phyloP scores from a whole-genome alignment of 2,797 vertebrate species.

The Mormyrops boulengeri region DNA sequence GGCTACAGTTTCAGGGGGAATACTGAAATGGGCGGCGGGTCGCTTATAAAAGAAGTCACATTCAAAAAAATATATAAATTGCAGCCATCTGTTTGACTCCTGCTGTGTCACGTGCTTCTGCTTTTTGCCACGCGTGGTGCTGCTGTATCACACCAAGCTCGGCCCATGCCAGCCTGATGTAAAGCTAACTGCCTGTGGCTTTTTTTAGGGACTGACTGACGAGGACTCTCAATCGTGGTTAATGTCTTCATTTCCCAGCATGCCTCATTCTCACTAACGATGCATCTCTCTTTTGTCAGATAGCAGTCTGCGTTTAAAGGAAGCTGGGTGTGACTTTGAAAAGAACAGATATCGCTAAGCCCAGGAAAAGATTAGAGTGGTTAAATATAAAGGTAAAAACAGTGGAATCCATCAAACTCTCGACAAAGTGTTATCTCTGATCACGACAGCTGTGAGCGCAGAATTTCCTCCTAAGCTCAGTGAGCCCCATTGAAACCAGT shows the following conservation, averaged over 20 bases:
- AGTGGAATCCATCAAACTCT: background rate
- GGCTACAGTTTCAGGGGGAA: background rate
- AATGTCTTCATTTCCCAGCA: background rate
- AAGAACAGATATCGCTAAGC: background rate
- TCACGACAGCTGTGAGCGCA: background rate
- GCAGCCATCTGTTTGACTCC: background rate
- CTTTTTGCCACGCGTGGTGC: background rate
- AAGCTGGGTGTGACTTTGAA: background rate
- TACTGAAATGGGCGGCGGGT: background rate
- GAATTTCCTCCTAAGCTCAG: background rate
- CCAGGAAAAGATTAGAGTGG: background rate
- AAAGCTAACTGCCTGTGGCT: background rate
- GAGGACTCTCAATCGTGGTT: background rate
- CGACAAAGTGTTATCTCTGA: background rate
- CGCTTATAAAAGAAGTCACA: background rate
- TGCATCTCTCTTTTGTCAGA: background rate
- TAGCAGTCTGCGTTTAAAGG: background rate
- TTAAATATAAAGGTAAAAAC: background rate
- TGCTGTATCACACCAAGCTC: background rate
- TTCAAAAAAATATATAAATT: background rate
- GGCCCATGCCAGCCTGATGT: background rate
- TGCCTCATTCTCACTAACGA: constrained; percentile 1
- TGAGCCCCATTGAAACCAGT: background rate
- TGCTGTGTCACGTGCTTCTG: background rate
- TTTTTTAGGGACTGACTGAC: background rate